These are phyloP conservation scores for Chloroceryle aenea DNA, from an alignment of 2,113 vertebrate species.

Conservation along the genomic window DNA sequence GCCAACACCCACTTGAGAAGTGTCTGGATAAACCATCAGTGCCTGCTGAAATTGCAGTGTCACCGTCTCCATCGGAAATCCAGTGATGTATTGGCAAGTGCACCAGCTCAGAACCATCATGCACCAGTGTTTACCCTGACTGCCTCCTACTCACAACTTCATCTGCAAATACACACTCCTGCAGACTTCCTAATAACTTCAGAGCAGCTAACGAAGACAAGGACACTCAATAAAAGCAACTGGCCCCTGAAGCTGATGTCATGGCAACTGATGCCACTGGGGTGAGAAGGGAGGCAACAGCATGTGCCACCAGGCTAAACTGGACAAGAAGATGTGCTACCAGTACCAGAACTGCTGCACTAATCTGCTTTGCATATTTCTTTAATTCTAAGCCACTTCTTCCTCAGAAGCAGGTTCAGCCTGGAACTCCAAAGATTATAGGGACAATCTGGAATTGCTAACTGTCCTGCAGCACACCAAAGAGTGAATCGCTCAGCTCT, in stretches of 20 bases:
- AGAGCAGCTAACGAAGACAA: neutral
- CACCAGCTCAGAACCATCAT: neutral
- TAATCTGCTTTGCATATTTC: neutral
- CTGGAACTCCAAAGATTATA: neutral
- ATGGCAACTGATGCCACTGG: neutral
- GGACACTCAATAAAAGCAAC: neutral
- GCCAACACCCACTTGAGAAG: neutral
- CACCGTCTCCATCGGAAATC: neutral
- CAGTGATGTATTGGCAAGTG: neutral
- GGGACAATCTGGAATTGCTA: neutral
- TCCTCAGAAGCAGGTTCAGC: neutral
- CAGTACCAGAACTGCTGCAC: neutral
- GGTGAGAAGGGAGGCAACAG: neutral
- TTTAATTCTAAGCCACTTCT: neutral
- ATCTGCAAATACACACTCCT: neutral
- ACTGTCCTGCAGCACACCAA: neutral
- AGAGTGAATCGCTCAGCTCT: rapidly evolving
- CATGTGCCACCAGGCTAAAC: rapidly evolving
- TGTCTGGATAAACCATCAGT: conserved; percentile 50
- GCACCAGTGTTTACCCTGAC: neutral
- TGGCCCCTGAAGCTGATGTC: neutral
- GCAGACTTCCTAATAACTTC: neutral
- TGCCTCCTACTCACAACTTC: neutral
- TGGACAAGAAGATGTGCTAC: neutral
- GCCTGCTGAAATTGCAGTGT: conserved; percentile 2